Base-by-base conservation (phyloP, 2,113 vertebrate genomes). In the Muntiacus reevesi region DNA sequence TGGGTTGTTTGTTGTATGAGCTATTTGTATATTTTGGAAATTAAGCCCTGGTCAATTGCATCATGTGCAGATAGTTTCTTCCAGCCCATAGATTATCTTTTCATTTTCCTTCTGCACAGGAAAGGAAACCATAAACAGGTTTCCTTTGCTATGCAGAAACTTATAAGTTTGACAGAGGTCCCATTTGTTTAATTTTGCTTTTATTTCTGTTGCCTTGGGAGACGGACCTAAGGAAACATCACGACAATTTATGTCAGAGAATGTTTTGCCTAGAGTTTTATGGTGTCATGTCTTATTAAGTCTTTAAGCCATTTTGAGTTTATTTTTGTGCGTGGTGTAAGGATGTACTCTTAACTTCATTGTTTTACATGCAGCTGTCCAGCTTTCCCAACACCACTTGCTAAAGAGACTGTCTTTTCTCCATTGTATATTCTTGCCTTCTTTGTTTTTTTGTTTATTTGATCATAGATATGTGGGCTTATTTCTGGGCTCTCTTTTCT, bases 401-500 rank as follows among this genome's bases (percentile, higher is more conserved):
- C 78, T 81, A 50, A n/a, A 52, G 30, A 81, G 47, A 81, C 30
- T 81, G 10, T 52, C 30, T 52, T 52, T 81, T 52, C 3, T 81
- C 47, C 47, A n/a, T 52, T 33, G 30, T 12, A 21, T 33, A 33
- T 12, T 52, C 78, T 81, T 81, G 78, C 78, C 17, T n/a, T 50
- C 78, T 52, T 81, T 52, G 78, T 81, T 33, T 45, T 45, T 45
- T 45, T 45, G 45, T 9, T 47, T 47, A 81, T 12, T 81, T 52
- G 78, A 81, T 19, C 28, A 50, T 21, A 52, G 78, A 81, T 7
- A 17, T 33, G 17, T 6, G 16, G 28, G 47, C 21, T 81, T 81
- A 81, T 52, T 81, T 81, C 78, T 81, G 78, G 45, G 78, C 78
- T 50, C 47, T 50, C 30, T 52, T 81, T 81, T 81, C 78, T 52